Evolutionary conservation across 2,797 vertebrate genomes (phyloP), one percentile per base, ranked within the genome.

Genomic region (Spheniscus humboldti): DNA sequence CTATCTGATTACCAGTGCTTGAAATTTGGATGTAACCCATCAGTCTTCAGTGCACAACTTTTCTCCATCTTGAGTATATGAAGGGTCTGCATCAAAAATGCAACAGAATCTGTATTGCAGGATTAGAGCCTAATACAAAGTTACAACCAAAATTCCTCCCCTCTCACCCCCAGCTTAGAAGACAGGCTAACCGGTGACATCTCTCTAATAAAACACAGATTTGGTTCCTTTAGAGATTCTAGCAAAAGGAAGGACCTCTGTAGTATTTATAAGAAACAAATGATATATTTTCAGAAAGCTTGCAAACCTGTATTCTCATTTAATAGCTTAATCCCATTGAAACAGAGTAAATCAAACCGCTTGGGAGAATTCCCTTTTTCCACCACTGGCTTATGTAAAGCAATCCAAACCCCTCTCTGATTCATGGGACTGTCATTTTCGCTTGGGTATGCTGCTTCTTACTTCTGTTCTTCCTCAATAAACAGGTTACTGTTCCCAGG

Each of bases 351-450:
- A 39, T 37, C 59, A 69, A 57, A 66, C 53, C 86, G 86, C 68
- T 81, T 92, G 33, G 24, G 71, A 94, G 60, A 85, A 82, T 79
- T 94, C 59, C 41, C 43, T 74, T 60, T 67, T 91, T 96, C 91
- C 79, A 84, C 63, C n/a, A 14, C 55, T 82, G 31, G 7, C 5
- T 88, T 88, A 60, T 86, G 41, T 30, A 73, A 59, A 92, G 63
- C 56, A 64, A 43, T 63, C 39, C 71, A 50, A 23, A 25, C 23
- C 41, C 60, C 82, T 10, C 37, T 71, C 66, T 88, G 91, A 88
- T 91, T 93, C 93, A 96, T 80, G 91, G 66, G 15, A 71, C 53
- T 67, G 37, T 66, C 33, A 11, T 81, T 92, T 92, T 63, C 96
- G 88, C 94, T 97, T 69, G 81, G 53, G 62, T 39, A 23, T 1